These are phyloP conservation scores for Creontiades dilutus DNA, from an alignment of 2,888 invertebrate genomes.

Conservation along the genomic window DNA sequence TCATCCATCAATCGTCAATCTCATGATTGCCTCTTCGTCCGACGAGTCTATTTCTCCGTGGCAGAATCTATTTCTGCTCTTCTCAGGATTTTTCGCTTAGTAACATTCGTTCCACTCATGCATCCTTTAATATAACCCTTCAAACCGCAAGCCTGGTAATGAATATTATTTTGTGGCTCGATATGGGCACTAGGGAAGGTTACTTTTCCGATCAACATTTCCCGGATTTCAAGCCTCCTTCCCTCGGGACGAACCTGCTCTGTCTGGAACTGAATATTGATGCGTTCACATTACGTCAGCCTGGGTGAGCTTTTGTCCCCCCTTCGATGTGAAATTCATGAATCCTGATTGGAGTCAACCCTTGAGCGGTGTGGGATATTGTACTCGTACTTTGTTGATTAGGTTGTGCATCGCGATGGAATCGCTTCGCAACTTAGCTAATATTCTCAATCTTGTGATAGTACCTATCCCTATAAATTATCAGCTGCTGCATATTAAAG, in stretches of 20 bases:
- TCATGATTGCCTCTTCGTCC: too few species aligned
- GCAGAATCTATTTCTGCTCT: too few species aligned
- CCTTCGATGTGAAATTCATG: not conserved
- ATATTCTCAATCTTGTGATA: too few species aligned
- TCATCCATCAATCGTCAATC: too few species aligned
- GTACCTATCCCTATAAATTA: too few species aligned
- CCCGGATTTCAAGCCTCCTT: not conserved
- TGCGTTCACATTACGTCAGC: not conserved
- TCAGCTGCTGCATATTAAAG: too few species aligned
- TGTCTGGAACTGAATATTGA: not conserved
- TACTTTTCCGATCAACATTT: not conserved
- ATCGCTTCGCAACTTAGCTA: too few species aligned
- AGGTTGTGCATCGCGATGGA: not conserved
- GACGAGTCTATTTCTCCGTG: too few species aligned
- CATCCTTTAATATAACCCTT: too few species aligned
- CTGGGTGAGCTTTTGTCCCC: not conserved
- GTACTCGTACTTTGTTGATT: not conserved
- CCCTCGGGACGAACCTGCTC: not conserved
- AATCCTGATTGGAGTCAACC: not conserved
- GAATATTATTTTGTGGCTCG: not conserved
- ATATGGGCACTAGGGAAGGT: not conserved
- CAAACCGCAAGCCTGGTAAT: too few species aligned
- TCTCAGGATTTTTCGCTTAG: too few species aligned
- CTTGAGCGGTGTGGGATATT: not conserved
- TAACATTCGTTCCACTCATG: too few species aligned